These are phyloP conservation scores for Ianthella basta DNA, from an alignment of 37 sponge, comb jelly and placozoan species.

Conservation along the genomic window DNA sequence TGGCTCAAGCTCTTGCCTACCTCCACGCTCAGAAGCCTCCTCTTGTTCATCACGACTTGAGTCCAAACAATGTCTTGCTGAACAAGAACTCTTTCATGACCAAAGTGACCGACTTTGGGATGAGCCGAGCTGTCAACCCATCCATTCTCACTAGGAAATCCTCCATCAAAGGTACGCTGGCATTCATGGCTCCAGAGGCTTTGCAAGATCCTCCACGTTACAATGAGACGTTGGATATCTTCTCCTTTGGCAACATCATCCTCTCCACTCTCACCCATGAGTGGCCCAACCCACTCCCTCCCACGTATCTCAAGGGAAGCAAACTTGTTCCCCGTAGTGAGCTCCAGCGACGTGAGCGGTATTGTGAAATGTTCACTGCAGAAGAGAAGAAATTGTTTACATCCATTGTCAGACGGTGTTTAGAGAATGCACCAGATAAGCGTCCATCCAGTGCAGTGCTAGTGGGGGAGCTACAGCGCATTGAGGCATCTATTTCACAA, in stretches of 20 bases:
- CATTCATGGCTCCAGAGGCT: constrained; percentile 5
- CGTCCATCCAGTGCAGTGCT: neutral
- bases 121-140: neutral
- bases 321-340: neutral
- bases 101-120: neutral
- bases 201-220: neutral
- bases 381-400: neutral
- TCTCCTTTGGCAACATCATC: neutral
- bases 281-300: neutral
- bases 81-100: neutral
- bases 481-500: neutral
- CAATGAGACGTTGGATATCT: neutral
- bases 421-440: neutral
- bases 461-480: neutral
- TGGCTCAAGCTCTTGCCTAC: neutral
- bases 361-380: neutral
- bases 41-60: neutral
- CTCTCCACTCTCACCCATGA: neutral
- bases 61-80: neutral
- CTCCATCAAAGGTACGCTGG: neutral
- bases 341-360: neutral
- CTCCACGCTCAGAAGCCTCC: neutral
- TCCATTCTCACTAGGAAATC: neutral
- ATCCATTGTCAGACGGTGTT: neutral
- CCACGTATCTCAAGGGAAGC: neutral